Conservation (phyloP, 2,888 invertebrate species). For the Orthosia gothica region DNA sequence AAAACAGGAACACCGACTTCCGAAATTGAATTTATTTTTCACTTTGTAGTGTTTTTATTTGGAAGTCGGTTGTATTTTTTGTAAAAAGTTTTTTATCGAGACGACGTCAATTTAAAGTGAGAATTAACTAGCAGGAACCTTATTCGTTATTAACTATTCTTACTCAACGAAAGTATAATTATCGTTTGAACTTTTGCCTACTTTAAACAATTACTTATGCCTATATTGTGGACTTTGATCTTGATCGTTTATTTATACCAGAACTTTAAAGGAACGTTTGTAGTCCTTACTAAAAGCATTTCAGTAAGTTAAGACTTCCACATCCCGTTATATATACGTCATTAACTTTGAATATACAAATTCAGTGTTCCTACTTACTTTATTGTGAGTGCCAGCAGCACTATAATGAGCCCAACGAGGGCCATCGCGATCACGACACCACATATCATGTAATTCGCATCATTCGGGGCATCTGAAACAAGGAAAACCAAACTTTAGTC, state of each 20-base stretch:
- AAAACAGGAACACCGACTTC: too few species aligned
- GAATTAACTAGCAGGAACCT: not conserved
- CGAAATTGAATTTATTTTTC: too few species aligned
- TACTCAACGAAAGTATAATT: not conserved
- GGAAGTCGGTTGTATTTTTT: too few species aligned
- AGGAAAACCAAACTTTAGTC: slow-evolving; percentile 73
- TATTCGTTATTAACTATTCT: not conserved
- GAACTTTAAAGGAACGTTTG: not conserved
- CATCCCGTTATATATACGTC: slow-evolving; percentile 2
- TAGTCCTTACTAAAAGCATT: slow-evolving; percentile 24
- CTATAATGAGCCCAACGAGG: slow-evolving; percentile 95
- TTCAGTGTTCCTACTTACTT: slow-evolving; percentile 91
- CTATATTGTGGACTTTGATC: slow-evolving; percentile 48
- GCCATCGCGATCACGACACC: slow-evolving; percentile 96
- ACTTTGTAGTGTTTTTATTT: too few species aligned
- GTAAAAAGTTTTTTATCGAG: too few species aligned
- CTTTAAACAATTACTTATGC: not conserved
- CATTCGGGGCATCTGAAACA: slow-evolving; percentile 96
- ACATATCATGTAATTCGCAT: slow-evolving; percentile 96
- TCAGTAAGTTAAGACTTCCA: slow-evolving; percentile 2
- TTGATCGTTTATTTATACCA: slow-evolving; percentile 18
- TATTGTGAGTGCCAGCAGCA: slow-evolving; percentile 95
- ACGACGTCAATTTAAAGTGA: not conserved
- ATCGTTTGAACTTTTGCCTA: not conserved
- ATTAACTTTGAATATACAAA: slow-evolving; percentile 13